Evolutionary conservation across 2,113 vertebrate genomes (phyloP).

Genomic region (Pygoscelis antarcticus): DNA sequence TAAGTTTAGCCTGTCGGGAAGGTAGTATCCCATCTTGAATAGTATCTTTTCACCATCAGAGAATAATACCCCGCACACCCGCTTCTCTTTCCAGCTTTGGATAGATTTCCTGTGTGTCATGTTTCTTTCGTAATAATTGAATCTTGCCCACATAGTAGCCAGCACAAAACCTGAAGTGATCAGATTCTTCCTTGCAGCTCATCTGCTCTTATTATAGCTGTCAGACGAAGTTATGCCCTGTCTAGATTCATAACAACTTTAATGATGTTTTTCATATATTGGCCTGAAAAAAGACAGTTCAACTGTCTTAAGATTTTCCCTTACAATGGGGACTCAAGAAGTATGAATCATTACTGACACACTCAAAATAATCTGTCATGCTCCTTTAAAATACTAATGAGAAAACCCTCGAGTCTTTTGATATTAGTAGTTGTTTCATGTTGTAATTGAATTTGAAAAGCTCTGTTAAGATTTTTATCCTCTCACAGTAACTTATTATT

Average conservation of each 20-base stretch:
- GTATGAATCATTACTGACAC: constrained; percentile 18
- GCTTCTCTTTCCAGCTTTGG: background rate
- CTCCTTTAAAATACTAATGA: constrained; percentile 27
- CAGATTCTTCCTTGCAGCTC: background rate
- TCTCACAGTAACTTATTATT: constrained; percentile 23
- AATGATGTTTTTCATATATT: constrained; percentile 3
- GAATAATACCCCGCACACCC: background rate
- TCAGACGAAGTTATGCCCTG: constrained; percentile 5
- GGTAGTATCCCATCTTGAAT: background rate
- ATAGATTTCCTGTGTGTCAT: background rate
- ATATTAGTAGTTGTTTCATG: constrained; percentile 12
- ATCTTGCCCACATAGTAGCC: background rate
- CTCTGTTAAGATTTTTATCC: constrained; percentile 50
- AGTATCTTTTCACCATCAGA: background rate
- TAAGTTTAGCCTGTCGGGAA: background rate
- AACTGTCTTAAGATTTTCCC: background rate
- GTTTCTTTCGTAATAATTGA: background rate
- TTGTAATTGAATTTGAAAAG: constrained; percentile 67
- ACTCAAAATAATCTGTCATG: constrained; percentile 43
- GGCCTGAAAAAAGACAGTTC: background rate
- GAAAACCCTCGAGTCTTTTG: constrained; percentile 23
- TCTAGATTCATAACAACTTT: background rate
- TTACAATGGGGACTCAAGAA: background rate
- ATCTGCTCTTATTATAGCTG: background rate
- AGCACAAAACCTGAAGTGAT: background rate